Evolutionary conservation across 1,140 invertebrate genomes (phyloP).

Genomic region (Scaptomyza montana): DNA sequence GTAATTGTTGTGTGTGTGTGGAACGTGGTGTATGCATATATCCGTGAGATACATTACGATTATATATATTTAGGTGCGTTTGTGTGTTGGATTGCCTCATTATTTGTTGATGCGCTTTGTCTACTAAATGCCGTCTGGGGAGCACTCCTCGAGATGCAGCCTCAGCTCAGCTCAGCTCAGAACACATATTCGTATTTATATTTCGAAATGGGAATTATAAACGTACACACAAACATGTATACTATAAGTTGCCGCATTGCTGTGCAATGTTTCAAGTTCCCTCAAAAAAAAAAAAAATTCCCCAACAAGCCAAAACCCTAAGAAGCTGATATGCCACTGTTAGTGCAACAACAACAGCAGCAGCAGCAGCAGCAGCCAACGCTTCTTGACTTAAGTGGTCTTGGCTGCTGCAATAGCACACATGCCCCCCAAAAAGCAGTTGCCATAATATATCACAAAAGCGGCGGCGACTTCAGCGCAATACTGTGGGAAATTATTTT

Average conservation of each 20-base stretch:
- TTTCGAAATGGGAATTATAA: slow-evolving; percentile 9
- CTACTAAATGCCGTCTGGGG: slow-evolving; percentile 53
- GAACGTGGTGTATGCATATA: background rate
- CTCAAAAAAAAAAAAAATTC: background rate
- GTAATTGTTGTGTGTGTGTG: slow-evolving; percentile 27
- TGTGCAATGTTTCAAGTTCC: background rate
- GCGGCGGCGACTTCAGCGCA: slow-evolving; percentile 9
- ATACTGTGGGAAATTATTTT: slow-evolving; percentile 53
- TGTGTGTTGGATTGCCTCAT: slow-evolving; percentile 25
- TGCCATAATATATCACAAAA: slow-evolving; percentile 53
- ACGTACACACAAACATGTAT: background rate
- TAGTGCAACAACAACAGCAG: background rate
- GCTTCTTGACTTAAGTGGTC: slow-evolving; percentile 49
- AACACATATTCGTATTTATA: slow-evolving; percentile 30
- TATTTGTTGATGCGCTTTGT: slow-evolving; percentile 42
- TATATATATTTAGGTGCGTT: background rate
- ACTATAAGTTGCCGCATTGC: background rate
- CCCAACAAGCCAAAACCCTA: slow-evolving; percentile 10
- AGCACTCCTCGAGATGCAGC: background rate
- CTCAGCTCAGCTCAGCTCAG: background rate
- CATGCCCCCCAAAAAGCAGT: slow-evolving; percentile 24
- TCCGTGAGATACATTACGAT: slow-evolving; percentile 28
- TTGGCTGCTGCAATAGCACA: slow-evolving; percentile 2
- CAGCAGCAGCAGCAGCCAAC: too few relatives aligned
- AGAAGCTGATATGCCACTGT: background rate